Conservation (phyloP, 2,797 vertebrate genomes). For the Sebastes glaucus region DNA sequence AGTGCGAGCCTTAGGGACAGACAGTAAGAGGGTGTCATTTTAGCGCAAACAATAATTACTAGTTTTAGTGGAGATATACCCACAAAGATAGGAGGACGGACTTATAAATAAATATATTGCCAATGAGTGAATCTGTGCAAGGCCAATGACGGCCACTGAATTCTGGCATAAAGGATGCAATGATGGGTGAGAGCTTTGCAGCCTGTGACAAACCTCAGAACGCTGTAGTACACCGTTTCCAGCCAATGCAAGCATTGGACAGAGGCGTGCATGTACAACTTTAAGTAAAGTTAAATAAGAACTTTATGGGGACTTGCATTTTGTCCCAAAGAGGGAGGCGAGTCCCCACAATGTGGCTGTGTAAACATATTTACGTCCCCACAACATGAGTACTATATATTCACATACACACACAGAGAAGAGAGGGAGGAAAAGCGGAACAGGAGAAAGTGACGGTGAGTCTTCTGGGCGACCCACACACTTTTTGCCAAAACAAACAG, state of each 20-base stretch:
- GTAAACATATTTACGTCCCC: neutral
- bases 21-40: too few species aligned
- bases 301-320: neutral
- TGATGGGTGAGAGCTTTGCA: neutral
- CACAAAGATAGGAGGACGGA: too few species aligned
- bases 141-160: neutral
- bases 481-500: conserved; percentile 21
- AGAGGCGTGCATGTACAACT: too few species aligned
- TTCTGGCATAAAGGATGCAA: neutral
- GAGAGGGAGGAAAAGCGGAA: neutral
- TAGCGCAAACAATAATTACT: too few species aligned
- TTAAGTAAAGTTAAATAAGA: neutral
- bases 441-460: neutral
- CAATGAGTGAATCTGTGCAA: neutral
- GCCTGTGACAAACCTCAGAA: neutral
- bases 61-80: too few species aligned
- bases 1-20: too few species aligned
- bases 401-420: neutral
- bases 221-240: neutral
- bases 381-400: neutral
- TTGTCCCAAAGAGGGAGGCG: neutral
- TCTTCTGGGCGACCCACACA: neutral
- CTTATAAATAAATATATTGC: too few species aligned
- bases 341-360: neutral
- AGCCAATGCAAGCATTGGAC: neutral